These are phyloP conservation scores for Phocoena phocoena DNA, from an alignment of 2,113 vertebrate species.

Conservation along the genomic window DNA sequence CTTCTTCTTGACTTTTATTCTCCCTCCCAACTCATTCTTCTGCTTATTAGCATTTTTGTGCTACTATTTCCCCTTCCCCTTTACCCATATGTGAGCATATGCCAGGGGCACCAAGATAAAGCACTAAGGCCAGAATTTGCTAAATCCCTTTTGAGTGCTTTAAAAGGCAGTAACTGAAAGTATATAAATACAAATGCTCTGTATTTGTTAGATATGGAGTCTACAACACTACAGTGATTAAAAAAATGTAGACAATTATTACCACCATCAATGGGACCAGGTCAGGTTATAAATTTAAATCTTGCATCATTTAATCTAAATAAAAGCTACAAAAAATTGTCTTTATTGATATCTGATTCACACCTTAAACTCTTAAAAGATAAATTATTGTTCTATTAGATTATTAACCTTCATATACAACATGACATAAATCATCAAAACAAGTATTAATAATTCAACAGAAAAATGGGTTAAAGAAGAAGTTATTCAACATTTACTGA, in stretches of 20 bases:
- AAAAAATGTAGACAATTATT: background rate
- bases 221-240: background rate
- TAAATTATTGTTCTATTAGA: background rate
- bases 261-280: background rate
- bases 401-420: background rate
- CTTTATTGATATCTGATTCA: background rate
- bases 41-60: background rate
- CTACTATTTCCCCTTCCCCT: background rate
- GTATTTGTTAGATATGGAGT: background rate
- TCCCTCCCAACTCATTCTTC: background rate
- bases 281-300: conserved; percentile 14
- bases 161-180: background rate
- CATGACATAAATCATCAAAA: background rate
- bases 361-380: background rate
- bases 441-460: background rate
- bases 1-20: background rate
- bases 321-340: conserved; percentile 32
- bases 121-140: background rate
- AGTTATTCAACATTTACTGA: background rate
- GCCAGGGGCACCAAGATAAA: background rate
- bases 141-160: background rate
- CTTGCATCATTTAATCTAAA: background rate
- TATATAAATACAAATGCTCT: background rate
- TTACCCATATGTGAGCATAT: background rate
- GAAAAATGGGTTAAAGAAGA: background rate